Conservation (phyloP, 2,113 vertebrate genomes). For the Hippocampus guttulatus region DNA sequence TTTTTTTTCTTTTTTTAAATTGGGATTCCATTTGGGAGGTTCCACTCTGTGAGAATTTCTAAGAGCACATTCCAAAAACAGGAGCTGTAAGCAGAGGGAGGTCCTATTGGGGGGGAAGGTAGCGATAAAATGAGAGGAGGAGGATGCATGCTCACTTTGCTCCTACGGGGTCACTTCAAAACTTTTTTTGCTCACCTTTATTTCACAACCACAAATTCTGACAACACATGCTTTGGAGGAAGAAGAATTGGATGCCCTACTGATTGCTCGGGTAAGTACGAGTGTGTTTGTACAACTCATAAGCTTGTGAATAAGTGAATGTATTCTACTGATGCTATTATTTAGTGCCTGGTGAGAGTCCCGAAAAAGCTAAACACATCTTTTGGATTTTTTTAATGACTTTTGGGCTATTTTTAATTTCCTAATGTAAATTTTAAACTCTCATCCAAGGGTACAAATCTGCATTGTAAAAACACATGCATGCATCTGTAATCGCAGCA, state of each 20-base stretch:
- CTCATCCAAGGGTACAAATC: not conserved
- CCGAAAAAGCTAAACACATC: not conserved
- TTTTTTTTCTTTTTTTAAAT: not conserved
- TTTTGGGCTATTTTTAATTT: not conserved
- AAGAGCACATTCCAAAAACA: not conserved
- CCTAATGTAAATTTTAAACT: not conserved
- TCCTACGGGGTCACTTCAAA: not conserved
- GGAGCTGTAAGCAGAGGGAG: not conserved
- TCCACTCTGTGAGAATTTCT: not conserved
- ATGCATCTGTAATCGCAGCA: constrained; percentile 11
- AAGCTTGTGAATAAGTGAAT: not conserved
- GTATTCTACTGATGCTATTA: not conserved
- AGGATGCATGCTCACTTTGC: not conserved
- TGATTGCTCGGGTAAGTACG: not conserved
- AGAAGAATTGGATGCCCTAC: not conserved
- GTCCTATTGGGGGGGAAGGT: not conserved
- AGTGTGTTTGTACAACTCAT: not conserved
- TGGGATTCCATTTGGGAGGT: not conserved
- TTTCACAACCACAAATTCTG: not conserved
- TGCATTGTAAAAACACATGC: not conserved
- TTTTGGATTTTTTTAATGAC: not conserved
- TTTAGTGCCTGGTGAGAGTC: not conserved
- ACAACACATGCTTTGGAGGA: not conserved
- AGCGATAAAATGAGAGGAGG: not conserved
- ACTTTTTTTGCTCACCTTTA: not conserved